Percentiles rank a stretch among this genome's conserved stretches.
Evolutionary conservation across 2,113 vertebrate genomes (phyloP).

Genomic region (Platichthys stellatus): DNA sequence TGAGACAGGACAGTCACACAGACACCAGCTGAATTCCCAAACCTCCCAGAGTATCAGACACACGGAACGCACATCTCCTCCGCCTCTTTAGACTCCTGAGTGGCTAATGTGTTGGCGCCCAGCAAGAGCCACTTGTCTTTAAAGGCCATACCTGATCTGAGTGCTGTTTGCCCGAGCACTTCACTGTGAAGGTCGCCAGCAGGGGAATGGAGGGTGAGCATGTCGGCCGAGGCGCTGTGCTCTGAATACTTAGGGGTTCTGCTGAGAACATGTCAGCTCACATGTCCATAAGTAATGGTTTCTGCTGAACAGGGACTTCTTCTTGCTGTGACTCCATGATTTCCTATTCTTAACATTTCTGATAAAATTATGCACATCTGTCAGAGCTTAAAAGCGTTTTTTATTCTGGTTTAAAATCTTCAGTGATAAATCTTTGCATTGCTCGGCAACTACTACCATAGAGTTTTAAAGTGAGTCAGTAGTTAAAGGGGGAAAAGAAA

Average conservation of each 20-base stretch:
- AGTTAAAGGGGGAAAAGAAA: no score
- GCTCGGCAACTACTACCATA: no score
- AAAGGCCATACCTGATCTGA: conserved; percentile 75
- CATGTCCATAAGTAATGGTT: conserved; percentile 28
- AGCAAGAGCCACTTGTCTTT: conserved; percentile 68
- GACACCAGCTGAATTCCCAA: conserved; percentile 24
- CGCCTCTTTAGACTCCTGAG: conserved; percentile 41
- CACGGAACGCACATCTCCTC: conserved; percentile 14
- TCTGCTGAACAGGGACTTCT: conserved; percentile 1
- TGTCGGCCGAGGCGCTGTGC: conserved; percentile 53
- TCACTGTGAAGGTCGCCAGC: conserved; percentile 71
- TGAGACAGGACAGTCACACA: neutral
- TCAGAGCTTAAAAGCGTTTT: neutral
- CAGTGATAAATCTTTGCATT: no score
- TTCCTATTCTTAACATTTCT: neutral
- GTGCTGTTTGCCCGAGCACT: conserved; percentile 61
- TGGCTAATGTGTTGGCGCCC: conserved; percentile 45
- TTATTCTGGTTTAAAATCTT: conserved; percentile 4
- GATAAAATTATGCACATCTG: neutral
- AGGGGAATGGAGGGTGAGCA: conserved; percentile 40
- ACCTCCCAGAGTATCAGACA: conserved; percentile 34
- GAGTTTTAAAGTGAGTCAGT: no score
- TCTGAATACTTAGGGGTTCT: conserved; percentile 62
- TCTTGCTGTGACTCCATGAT: conserved; percentile 11
- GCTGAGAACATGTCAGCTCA: conserved; percentile 35